Percentiles rank a stretch among this genome's conserved stretches.
Evolutionary conservation across 2,797 vertebrate genomes (phyloP).

Genomic region (Knipowitschia caucasica): DNA sequence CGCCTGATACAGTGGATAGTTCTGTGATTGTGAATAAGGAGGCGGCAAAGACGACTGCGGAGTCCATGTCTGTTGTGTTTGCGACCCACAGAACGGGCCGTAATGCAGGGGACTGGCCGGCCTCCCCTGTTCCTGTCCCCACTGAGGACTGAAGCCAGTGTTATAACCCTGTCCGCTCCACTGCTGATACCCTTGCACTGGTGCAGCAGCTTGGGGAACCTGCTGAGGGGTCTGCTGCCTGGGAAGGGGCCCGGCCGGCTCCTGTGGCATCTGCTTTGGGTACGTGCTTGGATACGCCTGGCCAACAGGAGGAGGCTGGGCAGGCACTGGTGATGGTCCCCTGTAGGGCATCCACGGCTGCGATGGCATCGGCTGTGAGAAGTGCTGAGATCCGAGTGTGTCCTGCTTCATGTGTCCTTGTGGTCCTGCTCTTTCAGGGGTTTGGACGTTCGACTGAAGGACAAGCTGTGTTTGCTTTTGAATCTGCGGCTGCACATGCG

Average conservation of each 20-base stretch:
- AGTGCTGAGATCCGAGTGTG: neutral
- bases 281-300: constrained; percentile 31
- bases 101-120: constrained; percentile 39
- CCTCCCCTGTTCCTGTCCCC: constrained; percentile 50
- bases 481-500: constrained; percentile 6
- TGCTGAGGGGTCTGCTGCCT: constrained; percentile 36
- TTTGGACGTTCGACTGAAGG: neutral
- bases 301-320: constrained; percentile 39
- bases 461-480: neutral
- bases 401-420: neutral
- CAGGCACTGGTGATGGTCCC: constrained; percentile 34
- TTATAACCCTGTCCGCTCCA: constrained; percentile 45
- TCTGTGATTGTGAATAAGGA: neutral
- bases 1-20: neutral
- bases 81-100: constrained; percentile 10
- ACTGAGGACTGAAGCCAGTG: constrained; percentile 33
- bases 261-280: constrained; percentile 59
- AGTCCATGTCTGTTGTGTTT: constrained; percentile 16
- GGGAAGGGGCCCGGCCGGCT: constrained; percentile 33
- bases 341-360: constrained; percentile 47
- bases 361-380: constrained; percentile 30
- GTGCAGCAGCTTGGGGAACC: constrained; percentile 33
- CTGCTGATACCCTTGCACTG: constrained; percentile 33
- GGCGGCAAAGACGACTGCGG: neutral
- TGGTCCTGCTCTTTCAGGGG: neutral